Conservation (phyloP, 2,113 vertebrate genomes). For the Oreotrochilus melanogaster region DNA sequence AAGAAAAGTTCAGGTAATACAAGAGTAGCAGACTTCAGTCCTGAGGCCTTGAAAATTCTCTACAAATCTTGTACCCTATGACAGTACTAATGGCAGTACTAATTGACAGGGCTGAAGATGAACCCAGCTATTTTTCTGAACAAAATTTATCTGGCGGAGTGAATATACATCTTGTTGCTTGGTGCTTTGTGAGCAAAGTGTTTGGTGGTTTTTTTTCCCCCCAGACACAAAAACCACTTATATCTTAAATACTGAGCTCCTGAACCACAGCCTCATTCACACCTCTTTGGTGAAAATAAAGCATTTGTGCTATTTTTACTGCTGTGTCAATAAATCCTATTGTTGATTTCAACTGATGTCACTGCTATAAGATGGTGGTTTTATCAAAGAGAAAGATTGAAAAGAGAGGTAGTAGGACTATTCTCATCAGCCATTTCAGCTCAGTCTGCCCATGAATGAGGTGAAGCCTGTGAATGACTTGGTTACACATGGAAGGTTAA, state of each 20-base stretch:
- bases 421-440: background rate
- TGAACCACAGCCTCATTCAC: background rate
- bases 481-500: background rate
- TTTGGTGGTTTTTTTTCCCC: background rate
- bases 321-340: background rate
- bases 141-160: background rate
- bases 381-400: background rate
- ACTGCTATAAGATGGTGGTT: background rate
- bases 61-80: background rate
- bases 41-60: background rate
- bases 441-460: background rate
- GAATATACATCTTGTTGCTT: background rate
- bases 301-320: background rate
- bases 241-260: background rate
- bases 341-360: background rate
- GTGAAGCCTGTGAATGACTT: background rate
- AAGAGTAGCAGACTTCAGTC: background rate
- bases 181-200: background rate
- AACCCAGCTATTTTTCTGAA: background rate
- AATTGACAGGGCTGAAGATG: background rate
- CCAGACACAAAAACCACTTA: accelerated
- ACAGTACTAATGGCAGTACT: background rate
- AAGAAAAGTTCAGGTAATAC: background rate
- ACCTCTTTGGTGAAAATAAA: background rate
- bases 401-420: background rate